phyloP scores from a whole-genome alignment of 64 coral and sea anemone species.

The Catalaphyllia jardinei region DNA sequence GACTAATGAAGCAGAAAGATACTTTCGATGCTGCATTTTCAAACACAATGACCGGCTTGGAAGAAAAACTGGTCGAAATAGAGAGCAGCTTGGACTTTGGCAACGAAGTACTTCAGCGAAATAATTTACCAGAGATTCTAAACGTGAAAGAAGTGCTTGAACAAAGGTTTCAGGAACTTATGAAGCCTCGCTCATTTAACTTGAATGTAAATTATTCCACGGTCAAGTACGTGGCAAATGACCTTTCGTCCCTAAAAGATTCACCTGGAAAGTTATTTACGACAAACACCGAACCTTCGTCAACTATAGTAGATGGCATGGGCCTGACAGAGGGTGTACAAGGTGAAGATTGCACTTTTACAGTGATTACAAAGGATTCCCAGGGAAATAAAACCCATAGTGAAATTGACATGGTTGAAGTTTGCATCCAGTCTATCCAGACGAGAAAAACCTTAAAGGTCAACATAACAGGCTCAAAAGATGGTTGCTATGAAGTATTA shows the following conservation, averaged over 20 bases:
- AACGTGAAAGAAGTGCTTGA: slow-evolving; percentile 14
- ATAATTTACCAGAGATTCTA: slow-evolving; percentile 2
- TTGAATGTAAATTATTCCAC: neutral
- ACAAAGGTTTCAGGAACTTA: neutral
- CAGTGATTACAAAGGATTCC: neutral
- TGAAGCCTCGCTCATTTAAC: neutral
- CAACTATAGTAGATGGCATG: neutral
- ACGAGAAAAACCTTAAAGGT: neutral
- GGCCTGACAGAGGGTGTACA: neutral
- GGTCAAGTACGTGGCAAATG: neutral
- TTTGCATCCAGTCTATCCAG: neutral
- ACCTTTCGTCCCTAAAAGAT: neutral
- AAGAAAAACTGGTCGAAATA: neutral
- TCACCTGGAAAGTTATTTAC: neutral
- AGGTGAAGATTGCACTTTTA: neutral
- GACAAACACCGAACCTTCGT: neutral
- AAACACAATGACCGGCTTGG: neutral
- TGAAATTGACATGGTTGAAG: neutral
- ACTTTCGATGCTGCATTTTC: neutral
- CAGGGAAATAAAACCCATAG: neutral
- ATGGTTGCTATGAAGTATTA: slow-evolving; percentile 3
- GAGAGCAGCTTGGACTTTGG: neutral
- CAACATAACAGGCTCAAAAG: neutral
- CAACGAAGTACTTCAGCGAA: neutral
- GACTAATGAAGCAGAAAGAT: neutral